Evolutionary conservation across 1,140 invertebrate genomes (phyloP).

Genomic region (Panagrolaimus sp.): DNA sequence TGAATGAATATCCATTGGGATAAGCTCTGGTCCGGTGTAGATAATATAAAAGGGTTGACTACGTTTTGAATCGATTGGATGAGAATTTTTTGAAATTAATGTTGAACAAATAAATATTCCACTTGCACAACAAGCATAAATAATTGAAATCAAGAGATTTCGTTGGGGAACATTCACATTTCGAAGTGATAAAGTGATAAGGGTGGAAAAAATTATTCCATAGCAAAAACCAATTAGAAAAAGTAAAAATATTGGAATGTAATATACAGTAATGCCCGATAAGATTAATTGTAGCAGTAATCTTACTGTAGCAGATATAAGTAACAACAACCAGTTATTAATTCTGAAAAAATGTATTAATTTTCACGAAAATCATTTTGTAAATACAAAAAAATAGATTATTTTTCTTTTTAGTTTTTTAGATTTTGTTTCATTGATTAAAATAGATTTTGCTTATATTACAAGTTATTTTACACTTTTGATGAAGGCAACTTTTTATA

Average conservation of each 20-base stretch:
- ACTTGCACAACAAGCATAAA: constrained; percentile 3
- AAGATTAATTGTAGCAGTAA: background rate
- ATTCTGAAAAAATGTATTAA: background rate
- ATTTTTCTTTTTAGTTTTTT: no score
- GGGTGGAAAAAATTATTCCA: background rate
- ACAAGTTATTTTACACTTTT: no score
- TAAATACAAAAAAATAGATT: no score
- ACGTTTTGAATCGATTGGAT: background rate
- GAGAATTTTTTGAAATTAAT: background rate
- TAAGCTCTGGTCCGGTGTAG: background rate
- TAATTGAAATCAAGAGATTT: background rate
- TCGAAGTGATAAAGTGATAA: background rate
- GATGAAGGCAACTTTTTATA: no score
- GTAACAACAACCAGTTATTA: constrained; percentile 2
- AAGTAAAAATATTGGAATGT: constrained; percentile 2
- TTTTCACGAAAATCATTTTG: no score
- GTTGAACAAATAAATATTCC: constrained; percentile 13
- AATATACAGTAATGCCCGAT: background rate
- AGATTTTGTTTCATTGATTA: no score
- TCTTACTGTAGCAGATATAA: background rate
- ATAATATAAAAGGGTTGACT: background rate
- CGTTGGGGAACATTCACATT: background rate
- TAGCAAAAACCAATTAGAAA: background rate
- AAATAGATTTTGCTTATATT: no score
- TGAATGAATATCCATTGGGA: constrained; percentile 9